Evolutionary conservation across 2,888 invertebrate species (phyloP).

Genomic region (Synergus gifuensis): DNA sequence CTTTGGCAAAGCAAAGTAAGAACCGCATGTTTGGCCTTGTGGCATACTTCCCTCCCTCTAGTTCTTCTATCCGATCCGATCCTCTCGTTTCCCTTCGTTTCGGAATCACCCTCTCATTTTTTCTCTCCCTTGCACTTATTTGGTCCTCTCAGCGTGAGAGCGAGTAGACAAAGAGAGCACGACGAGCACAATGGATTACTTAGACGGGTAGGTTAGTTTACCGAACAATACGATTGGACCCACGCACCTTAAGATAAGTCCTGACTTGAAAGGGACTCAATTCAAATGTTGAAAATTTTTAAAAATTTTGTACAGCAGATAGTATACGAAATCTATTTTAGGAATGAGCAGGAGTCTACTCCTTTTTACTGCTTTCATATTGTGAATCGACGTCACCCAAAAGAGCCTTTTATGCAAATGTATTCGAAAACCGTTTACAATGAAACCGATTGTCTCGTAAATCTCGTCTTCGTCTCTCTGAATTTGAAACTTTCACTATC

Average conservation of each 20-base stretch:
- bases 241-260: slow-evolving; percentile 75
- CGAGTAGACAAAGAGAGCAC: slow-evolving; percentile 70
- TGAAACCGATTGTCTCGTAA: slow-evolving; percentile 19
- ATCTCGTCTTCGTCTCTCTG: background rate
- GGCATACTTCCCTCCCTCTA: slow-evolving; percentile 64
- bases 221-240: slow-evolving; percentile 68
- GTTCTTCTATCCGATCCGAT: slow-evolving; percentile 46
- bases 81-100: slow-evolving; percentile 39
- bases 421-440: slow-evolving; percentile 24
- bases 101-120: slow-evolving; percentile 28
- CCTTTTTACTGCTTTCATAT: slow-evolving; percentile 18
- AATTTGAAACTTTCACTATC: slow-evolving; percentile 34
- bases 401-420: slow-evolving; percentile 28
- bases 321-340: background rate
- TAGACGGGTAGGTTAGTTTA: slow-evolving; percentile 75
- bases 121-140: slow-evolving; percentile 60
- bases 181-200: slow-evolving; percentile 74
- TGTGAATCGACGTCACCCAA: slow-evolving; percentile 17
- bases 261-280: slow-evolving; percentile 60
- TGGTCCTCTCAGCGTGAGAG: slow-evolving; percentile 69
- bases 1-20: slow-evolving; percentile 61
- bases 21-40: slow-evolving; percentile 72
- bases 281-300: background rate
- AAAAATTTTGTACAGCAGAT: background rate
- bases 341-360: background rate